Evolutionary conservation across 2,888 invertebrate species (phyloP), one percentile per base, ranked within the genome.

Genomic region (Morinoia aosen): DNA sequence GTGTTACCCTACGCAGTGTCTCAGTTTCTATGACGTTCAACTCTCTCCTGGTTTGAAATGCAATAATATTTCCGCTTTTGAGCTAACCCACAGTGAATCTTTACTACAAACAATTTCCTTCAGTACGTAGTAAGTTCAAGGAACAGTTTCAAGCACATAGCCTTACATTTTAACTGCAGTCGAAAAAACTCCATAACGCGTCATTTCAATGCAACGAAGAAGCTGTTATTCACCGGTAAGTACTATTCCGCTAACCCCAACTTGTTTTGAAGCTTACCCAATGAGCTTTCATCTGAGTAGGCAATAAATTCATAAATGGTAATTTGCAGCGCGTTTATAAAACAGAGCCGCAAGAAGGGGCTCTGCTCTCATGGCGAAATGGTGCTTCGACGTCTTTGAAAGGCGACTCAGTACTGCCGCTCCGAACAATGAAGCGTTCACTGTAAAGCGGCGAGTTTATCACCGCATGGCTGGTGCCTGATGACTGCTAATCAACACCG

Each of bases 401-500:
- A 57, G 57, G 57, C 19, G 25, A 5, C 57, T 93, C 93, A 57
- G 57, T 93, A 33, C 48, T 40, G 40, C 48, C 12, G 57, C 19
- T 16, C 93, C n/a, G 5, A 93, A 93, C 93, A 93, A 93, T 93
- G 58, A 93, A 57, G 93, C 93, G 33, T 93, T 93, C 93, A 93
- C 48, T 48, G 57, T 93, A 93, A 93, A 93, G 57, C 57, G 14
- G 33, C 48, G 93, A 57, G 56, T 93, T 93, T 93, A 93, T 93
- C 93, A 93, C 93, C 93, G 93, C 58, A 93, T 93, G 93, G 93
- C 93, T 57, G 12, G 3, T 57, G n/a, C 93, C 12, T 93, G 93
- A 93, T 93, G 93, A 93, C 93, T 93, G 93, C 93, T 93, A 93
- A 93, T 93, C 93, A 93, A 93, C 93, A 93, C 93, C 58, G 57